Percentiles rank a stretch among this genome's conserved stretches.
phyloP scores from a whole-genome alignment of 1,140 invertebrate species.

The Lamellibrachia luymesi region DNA sequence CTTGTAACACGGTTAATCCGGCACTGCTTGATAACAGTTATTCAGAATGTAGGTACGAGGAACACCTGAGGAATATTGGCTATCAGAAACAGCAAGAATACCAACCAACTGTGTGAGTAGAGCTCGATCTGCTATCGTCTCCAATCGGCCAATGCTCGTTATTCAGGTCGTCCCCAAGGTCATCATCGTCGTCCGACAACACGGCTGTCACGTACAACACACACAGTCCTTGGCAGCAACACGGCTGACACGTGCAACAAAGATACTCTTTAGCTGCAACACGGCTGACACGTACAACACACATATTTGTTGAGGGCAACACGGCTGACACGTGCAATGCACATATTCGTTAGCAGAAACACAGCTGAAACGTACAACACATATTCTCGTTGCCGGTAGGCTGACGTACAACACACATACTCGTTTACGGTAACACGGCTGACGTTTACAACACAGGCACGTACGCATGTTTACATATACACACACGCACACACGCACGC shows the following conservation, averaged over 20 bases:
- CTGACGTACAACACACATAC: neutral
- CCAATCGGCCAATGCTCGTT: neutral
- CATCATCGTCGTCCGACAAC: neutral
- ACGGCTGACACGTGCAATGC: neutral
- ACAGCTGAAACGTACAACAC: neutral
- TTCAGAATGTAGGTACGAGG: too few species aligned
- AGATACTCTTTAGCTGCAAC: neutral
- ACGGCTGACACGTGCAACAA: neutral
- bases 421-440: neutral
- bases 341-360: neutral
- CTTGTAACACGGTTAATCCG: too few species aligned
- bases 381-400: too few species aligned
- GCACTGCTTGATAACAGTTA: too few species aligned
- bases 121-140: neutral
- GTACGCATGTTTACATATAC: neutral
- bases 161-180: neutral
- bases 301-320: neutral
- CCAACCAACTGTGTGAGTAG: neutral
- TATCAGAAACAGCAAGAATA: neutral
- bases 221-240: neutral
- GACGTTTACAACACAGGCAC: neutral
- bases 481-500: conserved; percentile 9
- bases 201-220: neutral
- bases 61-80: neutral
- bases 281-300: neutral